Evolutionary conservation across 1,140 invertebrate species (phyloP), one percentile per base, ranked within the genome.

Genomic region (Diabrotica undecimpunctata): DNA sequence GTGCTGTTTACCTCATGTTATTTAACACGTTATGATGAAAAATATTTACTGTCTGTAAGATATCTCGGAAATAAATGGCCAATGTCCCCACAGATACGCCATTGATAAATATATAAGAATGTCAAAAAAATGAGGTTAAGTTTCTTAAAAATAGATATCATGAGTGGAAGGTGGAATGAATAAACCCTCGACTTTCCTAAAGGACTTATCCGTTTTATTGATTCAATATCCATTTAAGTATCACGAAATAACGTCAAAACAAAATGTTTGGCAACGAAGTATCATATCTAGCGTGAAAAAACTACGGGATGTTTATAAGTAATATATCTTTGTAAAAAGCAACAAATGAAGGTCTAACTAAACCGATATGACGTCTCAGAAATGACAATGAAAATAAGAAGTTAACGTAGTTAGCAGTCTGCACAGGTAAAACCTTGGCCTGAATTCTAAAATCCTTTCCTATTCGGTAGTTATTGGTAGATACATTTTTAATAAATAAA

Each of bases 391-490:
- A 54, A 54, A 54, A 54, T 54, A 54, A 54, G 53, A 54, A 54
- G 25, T 13, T 54, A 54, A 54, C 10, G 12, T 12, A 35, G 25
- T 57, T 38, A 39, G 36, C 12, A 57, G 37, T 57, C 55, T 57
- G 36, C 55, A 57, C 55, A 57, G 55, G 55, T 57, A 36, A 57
- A 35, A 57, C 55, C 55, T 57, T 57, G 55, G 55, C 55, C 25
- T 36, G 37, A 57, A 37, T 57, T 57, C n/a, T 46, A 46, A 6
- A 46, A 46, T 46, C 41, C 41, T 46, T n/a, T 46, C 41, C 41
- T 46, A 46, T 46, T n/a, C 41, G n/a, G n/a, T 46, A 10, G 41
- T n/a, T 46, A 46, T 6, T 8, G 41, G 3, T 6, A 46, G 25
- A 25, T 25, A 25, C 25, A 25, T 25, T 25, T 25, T 25, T 25